Base-by-base conservation (phyloP, 2,888 invertebrate species). In the Lepetodrilus schrolli region DNA sequence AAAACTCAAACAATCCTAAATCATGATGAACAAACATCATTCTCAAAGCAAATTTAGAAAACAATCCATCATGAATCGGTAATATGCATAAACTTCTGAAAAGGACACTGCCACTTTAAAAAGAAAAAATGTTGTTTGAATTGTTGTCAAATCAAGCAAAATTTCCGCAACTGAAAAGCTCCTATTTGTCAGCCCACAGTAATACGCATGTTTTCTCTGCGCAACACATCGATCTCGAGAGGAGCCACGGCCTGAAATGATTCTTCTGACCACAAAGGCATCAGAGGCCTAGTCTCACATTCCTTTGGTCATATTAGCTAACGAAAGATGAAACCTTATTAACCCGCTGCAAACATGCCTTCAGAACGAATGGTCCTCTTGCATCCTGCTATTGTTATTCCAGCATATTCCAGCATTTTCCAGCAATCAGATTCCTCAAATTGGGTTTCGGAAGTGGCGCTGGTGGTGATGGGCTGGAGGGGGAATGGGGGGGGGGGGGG, bases 291-390 rank as follows among this genome's bases (percentile, higher is more conserved):
- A 58, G 26, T 58, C 30, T 17, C n/a, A 58, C 58, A 58, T 58
- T 58, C 58, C 58, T 58, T 58, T 26, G 58, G 58, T 26, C 58
- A 26, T 58, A 58, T 58, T 58, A 58, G 58, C 58, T 58, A 58
- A 58, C 58, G 34, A 58, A 58, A 58, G 68, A 47, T 43, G 68
- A 70, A 71, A 74, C 70, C 66, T 70, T 66, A 71, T 74, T 74
- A 74, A 58, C 66, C 49, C n/a, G 37, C 13, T 37, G 65, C 74
- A 74, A 74, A 74, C 74, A 74, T 5, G n/a, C 21, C 58, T 37
- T 47, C 8, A 38, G 47, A 48, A 48, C 38, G 26, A 70, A 74
- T 65, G 43, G 50, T 65, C 26, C 49, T 43, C 49, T 49, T 48
- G 26, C 48, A 48, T 30, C 34, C 70, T 17, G 23, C 5, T 30